phyloP scores from a whole-genome alignment of 2,888 invertebrate genomes.

The Drosophila neotestacea region DNA sequence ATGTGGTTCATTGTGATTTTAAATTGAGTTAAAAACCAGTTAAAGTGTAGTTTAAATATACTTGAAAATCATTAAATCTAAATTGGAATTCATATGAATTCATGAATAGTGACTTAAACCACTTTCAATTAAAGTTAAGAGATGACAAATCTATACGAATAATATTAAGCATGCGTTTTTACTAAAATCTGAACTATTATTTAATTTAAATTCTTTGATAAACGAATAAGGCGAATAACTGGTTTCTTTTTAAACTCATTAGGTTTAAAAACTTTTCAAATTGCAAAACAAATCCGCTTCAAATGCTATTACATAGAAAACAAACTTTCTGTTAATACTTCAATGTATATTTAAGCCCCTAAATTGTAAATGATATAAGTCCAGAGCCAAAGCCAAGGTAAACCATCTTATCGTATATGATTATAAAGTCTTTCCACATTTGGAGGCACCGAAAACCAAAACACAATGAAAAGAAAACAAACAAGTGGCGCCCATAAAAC shows the following conservation, averaged over 20 bases:
- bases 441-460: slow-evolving; percentile 17
- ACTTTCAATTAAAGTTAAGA: slow-evolving; percentile 1
- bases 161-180: no score
- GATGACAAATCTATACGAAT: neutral
- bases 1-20: slow-evolving; percentile 12
- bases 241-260: slow-evolving; percentile 6
- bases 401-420: slow-evolving; percentile 26
- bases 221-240: neutral
- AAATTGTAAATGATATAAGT: slow-evolving; percentile 1
- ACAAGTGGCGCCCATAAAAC: slow-evolving; percentile 58
- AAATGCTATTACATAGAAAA: slow-evolving; percentile 3
- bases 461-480: slow-evolving; percentile 6
- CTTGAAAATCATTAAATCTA: slow-evolving; percentile 9
- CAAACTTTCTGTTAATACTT: neutral
- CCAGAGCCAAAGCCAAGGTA: slow-evolving; percentile 15
- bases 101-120: neutral
- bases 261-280: neutral
- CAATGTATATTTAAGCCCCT: slow-evolving; percentile 6
- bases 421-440: slow-evolving; percentile 28
- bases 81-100: neutral
- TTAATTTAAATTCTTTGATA: neutral
- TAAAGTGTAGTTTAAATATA: slow-evolving; percentile 17
- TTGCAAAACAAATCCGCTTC: neutral
- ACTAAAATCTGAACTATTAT: no score
- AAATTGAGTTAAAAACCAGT: slow-evolving; percentile 2